phyloP scores from a whole-genome alignment of 2,888 invertebrate genomes.

The Trimorus sp. region DNA sequence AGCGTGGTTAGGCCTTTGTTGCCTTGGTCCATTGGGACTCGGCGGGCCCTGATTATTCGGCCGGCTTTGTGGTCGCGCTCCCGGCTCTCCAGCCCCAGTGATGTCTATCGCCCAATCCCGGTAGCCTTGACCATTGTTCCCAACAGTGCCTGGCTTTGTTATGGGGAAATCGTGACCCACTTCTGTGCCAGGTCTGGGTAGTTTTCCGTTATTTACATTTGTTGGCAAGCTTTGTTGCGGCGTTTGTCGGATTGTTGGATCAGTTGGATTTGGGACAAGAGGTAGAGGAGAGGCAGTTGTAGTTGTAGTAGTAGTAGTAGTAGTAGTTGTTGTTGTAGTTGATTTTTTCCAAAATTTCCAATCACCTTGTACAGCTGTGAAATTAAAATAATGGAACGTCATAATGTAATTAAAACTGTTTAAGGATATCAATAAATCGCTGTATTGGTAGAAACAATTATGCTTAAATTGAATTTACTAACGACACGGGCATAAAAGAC shows the following conservation, averaged over 20 bases:
- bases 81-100: constrained; percentile 75
- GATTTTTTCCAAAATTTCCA: too few species aligned
- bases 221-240: constrained; percentile 61
- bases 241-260: background rate
- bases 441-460: too few species aligned
- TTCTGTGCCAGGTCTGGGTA: constrained; percentile 76
- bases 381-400: too few species aligned
- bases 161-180: constrained; percentile 74
- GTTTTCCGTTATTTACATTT: constrained; percentile 71
- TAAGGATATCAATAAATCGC: too few species aligned
- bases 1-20: constrained; percentile 41
- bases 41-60: constrained; percentile 72
- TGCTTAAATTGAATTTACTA: too few species aligned
- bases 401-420: too few species aligned
- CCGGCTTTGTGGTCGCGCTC: constrained; percentile 59
- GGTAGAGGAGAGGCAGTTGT: constrained; percentile 4
- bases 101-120: constrained; percentile 77
- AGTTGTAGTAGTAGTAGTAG: constrained; percentile 21
- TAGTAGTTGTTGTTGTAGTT: too few species aligned
- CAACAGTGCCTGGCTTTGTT: constrained; percentile 70
- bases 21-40: constrained; percentile 35
- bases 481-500: too few species aligned
- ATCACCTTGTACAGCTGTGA: too few species aligned
- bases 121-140: constrained; percentile 71
- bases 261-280: too few species aligned